A percentile compares a stretch with the other conserved stretches of the same genome.
phyloP scores from a whole-genome alignment of 2,797 vertebrate genomes.

The Poecilia wingei region DNA sequence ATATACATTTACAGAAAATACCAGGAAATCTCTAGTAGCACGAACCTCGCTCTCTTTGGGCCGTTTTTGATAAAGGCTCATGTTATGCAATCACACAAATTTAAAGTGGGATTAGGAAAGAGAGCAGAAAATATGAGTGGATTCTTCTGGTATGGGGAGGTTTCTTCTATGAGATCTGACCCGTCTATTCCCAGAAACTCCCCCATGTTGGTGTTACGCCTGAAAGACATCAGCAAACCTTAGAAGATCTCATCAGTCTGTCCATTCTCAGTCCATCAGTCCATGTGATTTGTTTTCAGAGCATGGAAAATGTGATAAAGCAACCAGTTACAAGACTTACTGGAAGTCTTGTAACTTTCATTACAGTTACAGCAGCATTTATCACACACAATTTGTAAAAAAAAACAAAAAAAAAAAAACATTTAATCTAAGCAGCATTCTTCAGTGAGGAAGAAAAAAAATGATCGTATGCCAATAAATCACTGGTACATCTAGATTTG shows the following conservation, averaged over 20 bases:
- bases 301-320: not conserved
- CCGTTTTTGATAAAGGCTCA: not conserved
- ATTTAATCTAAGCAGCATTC: not conserved
- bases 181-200: conserved; percentile 37
- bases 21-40: conserved; percentile 27
- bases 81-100: conserved; percentile 32
- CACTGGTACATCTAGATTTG: not conserved
- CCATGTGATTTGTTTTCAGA: conserved; percentile 26
- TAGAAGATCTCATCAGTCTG: conserved; percentile 50
- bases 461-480: not conserved
- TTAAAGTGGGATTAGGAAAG: conserved; percentile 15
- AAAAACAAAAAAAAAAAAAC: not conserved
- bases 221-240: conserved; percentile 52
- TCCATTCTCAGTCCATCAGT: conserved; percentile 3
- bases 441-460: not conserved
- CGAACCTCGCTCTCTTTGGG: conserved; percentile 25
- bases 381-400: not conserved
- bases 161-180: conserved; percentile 50
- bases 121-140: conserved; percentile 30
- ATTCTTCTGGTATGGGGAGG: conserved; percentile 46
- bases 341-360: not conserved
- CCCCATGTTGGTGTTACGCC: conserved; percentile 55
- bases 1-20: conserved; percentile 10
- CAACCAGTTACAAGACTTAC: not conserved
- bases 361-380: not conserved